These are phyloP conservation scores for Cyphomyrus discorhynchus DNA, from an alignment of 2,113 vertebrate species.

Conservation along the genomic window DNA sequence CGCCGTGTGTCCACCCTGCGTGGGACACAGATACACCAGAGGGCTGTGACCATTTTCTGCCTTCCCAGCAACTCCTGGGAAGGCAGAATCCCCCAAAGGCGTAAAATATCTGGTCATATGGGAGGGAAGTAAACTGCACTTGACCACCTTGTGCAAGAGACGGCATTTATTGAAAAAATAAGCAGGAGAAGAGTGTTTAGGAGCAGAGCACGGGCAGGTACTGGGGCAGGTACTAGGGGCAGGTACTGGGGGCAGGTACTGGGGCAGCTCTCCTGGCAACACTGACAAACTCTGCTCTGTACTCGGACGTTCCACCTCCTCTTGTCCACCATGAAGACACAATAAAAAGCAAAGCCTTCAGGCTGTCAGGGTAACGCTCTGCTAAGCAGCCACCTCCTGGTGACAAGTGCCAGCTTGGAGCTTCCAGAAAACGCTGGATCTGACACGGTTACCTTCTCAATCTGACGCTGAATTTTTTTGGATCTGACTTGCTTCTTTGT, in stretches of 20 bases:
- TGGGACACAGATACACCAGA: neutral
- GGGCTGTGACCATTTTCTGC: neutral
- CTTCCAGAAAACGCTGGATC: neutral
- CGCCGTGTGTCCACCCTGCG: neutral
- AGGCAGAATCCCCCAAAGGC: neutral
- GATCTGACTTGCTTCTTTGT: neutral
- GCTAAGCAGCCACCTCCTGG: constrained; percentile 25
- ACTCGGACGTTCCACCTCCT: neutral
- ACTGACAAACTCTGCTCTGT: neutral
- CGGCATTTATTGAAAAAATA: neutral
- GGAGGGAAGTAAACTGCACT: neutral
- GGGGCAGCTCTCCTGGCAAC: neutral
- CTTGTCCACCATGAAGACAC: neutral
- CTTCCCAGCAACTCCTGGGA: neutral
- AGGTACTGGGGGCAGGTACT: neutral
- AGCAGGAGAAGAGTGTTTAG: neutral
- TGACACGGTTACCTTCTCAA: neutral
- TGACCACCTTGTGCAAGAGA: neutral
- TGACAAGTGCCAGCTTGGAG: constrained; percentile 24
- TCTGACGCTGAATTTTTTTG: neutral
- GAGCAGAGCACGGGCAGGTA: neutral
- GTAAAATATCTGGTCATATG: neutral
- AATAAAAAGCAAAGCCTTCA: neutral
- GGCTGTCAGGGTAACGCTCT: neutral
- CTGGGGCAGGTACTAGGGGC: neutral